Evolutionary conservation across 1,140 invertebrate species (phyloP), one percentile per base, ranked within the genome.

Genomic region (Drosophila neocordata): DNA sequence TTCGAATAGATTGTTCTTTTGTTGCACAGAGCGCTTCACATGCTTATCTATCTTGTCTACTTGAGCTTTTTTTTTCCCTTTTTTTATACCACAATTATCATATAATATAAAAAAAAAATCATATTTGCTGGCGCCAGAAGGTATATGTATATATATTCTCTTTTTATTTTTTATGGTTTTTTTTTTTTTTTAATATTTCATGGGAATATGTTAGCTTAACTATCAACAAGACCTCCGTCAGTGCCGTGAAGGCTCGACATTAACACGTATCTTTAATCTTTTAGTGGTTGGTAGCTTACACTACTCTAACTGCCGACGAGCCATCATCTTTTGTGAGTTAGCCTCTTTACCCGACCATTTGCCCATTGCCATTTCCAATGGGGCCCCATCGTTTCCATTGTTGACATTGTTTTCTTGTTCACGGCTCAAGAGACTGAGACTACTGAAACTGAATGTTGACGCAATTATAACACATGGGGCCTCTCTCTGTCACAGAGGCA

Each of bases 351-450:
- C 8, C 13, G 31, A 15, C 13, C 15, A 56, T 52, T 35, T 27
- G 34, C 41, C 44, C 51, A 68, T 38, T 66, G 58, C 56, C 71
- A 13, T 56, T 68, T 44, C 68, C 77, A 81, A 73, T 81, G 78
- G 69, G 62, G 22, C 27, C 56, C 68, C 78, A 81, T 73, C 79
- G 63, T 79, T 73, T 61, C 38, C 72, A 79, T 83, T 83, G 80
- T 83, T 83, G 76, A 83, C 80, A 84, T 84, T 83, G 80, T 83
- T 79, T 83, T 76, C 72, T 69, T 72, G 58, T 84, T 69, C 79
- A 74, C 79, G 79, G 15, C 77, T 80, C 73, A 65, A 69, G 55
- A 69, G 75, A 66, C 27, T 31, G 27, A 31, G 27, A 31, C 4
- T 57, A 48, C 69, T 44, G 34, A 64, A 48, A 48, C 31, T 75